A percentile compares a stretch with the other conserved stretches of the same genome.
Conservation (phyloP, 2,888 invertebrate species). For the Suillia variegata region DNA sequence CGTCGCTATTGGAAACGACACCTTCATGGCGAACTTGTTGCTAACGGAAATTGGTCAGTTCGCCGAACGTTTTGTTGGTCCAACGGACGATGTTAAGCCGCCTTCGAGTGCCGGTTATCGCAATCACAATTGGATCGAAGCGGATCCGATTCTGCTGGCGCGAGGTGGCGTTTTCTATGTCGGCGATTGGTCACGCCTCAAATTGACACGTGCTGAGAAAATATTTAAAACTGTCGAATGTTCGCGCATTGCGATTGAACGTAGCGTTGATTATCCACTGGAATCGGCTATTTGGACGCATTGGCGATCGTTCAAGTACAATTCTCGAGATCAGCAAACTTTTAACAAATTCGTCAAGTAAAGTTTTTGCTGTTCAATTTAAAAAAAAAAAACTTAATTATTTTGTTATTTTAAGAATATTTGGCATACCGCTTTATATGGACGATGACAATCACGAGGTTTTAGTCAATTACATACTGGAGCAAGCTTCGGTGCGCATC, state of each 20-base stretch:
- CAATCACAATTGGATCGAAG: conserved; percentile 49
- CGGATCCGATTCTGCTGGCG: conserved; percentile 56
- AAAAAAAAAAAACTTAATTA: too few species aligned
- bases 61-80: conserved; percentile 52
- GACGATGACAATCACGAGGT: conserved; percentile 43
- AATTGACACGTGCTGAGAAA: conserved; percentile 37
- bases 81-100: conserved; percentile 44
- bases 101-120: conserved; percentile 23
- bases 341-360: conserved; percentile 57
- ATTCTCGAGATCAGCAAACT: conserved; percentile 43
- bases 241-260: conserved; percentile 40
- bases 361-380: conserved; percentile 24
- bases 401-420: conserved; percentile 51
- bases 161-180: conserved; percentile 57
- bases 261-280: conserved; percentile 40
- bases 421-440: conserved; percentile 56
- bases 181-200: conserved; percentile 58
- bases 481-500: conserved; percentile 33
- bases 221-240: conserved; percentile 48
- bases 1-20: conserved; percentile 51
- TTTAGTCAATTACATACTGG: conserved; percentile 48
- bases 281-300: conserved; percentile 59
- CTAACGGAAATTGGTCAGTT: conserved; percentile 49
- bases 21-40: conserved; percentile 43
- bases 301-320: conserved; percentile 48